Evolutionary conservation across 2,113 vertebrate genomes (phyloP).

Genomic region (Pleuronectes platessa): DNA sequence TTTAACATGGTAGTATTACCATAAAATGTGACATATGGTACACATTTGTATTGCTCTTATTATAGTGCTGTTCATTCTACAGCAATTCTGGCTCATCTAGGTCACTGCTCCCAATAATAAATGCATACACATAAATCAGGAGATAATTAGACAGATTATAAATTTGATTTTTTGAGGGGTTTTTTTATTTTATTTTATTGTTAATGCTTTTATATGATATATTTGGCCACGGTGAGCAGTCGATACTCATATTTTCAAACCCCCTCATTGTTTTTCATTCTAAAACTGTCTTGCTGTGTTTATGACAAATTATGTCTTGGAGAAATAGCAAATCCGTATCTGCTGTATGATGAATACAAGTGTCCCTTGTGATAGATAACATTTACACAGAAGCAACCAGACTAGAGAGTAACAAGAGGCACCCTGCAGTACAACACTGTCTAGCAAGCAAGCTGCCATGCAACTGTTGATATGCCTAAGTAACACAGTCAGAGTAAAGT

Average conservation of each 20-base stretch:
- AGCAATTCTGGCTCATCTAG: no score
- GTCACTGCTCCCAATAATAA: no score
- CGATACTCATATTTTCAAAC: background rate
- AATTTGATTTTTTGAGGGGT: no score
- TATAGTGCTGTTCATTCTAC: background rate
- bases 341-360: constrained; percentile 47
- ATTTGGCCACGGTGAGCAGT: background rate
- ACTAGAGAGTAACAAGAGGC: constrained; percentile 28
- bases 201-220: no score
- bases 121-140: no score
- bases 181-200: no score
- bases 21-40: no score
- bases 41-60: no score
- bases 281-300: constrained; percentile 14
- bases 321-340: constrained; percentile 29
- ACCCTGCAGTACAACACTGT: constrained; percentile 3
- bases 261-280: constrained; percentile 27
- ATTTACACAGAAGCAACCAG: constrained; percentile 33
- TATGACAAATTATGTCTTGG: background rate
- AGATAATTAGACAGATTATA: no score
- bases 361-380: constrained; percentile 30
- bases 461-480: constrained; percentile 25
- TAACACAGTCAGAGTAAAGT: constrained; percentile 15
- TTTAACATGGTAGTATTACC: no score
- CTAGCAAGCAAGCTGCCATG: constrained; percentile 5